Percentiles rank a stretch among this genome's conserved stretches.
phyloP scores from a whole-genome alignment of 2,113 vertebrate genomes.

The Coregonus clupeaformis region DNA sequence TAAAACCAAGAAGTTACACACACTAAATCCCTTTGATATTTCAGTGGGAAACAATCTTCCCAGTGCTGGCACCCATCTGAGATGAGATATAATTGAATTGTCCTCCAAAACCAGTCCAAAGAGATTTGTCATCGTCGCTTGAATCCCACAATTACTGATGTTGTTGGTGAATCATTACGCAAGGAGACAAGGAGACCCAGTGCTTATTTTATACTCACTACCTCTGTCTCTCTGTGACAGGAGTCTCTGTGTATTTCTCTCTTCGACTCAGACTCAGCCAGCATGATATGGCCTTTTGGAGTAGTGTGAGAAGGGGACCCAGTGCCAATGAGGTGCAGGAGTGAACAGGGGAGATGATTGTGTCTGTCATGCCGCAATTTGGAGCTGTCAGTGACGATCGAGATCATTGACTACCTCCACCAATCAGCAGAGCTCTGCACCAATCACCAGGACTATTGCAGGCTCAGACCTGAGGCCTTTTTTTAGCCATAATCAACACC shows the following conservation, averaged over 20 bases:
- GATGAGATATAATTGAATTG: conserved; percentile 28
- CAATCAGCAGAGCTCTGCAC: conserved; percentile 45
- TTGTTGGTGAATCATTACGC: conserved; percentile 16
- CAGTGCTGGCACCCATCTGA: conserved; percentile 28
- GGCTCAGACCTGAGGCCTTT: conserved; percentile 47
- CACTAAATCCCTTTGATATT: conserved; percentile 36
- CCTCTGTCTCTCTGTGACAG: conserved; percentile 17
- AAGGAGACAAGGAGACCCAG: conserved; percentile 11
- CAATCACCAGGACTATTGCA: conserved; percentile 40
- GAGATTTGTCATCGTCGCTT: conserved; percentile 47
- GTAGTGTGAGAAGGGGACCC: not conserved
- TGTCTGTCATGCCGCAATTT: conserved; percentile 58
- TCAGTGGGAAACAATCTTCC: conserved; percentile 49
- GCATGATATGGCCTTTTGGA: not conserved
- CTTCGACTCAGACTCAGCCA: not conserved
- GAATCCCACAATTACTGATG: conserved; percentile 36
- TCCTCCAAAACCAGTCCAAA: conserved; percentile 23
- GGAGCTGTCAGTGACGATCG: conserved; percentile 65
- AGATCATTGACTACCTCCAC: conserved; percentile 63
- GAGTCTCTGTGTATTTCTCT: conserved; percentile 14
- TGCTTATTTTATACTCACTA: conserved; percentile 26
- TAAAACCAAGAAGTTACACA: no score
- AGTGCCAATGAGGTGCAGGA: not conserved
- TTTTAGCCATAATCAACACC: conserved; percentile 75
- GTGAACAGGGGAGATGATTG: conserved; percentile 36